Conservation (phyloP, 1,140 invertebrate genomes). For the Bicyclus anynana region DNA sequence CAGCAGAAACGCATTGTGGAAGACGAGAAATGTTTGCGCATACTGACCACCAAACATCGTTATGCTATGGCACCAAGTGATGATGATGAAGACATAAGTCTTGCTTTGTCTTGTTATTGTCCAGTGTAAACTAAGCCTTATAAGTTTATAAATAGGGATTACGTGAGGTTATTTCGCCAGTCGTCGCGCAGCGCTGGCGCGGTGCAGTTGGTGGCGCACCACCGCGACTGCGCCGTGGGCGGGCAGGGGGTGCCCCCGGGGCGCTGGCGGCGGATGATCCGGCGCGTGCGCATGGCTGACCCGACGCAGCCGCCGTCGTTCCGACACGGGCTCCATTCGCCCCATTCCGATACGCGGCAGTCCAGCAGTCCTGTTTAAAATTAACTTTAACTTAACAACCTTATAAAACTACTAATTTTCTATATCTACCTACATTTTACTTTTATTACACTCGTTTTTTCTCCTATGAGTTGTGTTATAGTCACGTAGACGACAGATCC, state of each 20-base stretch:
- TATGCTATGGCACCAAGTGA: too few relatives aligned
- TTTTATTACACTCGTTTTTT: too few relatives aligned
- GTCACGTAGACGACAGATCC: too few relatives aligned
- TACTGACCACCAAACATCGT: too few relatives aligned
- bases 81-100: too few relatives aligned
- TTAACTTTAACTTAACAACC: too few relatives aligned
- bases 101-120: background rate
- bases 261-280: constrained; percentile 85
- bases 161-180: constrained; percentile 68
- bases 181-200: constrained; percentile 39
- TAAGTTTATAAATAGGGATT: constrained; percentile 33
- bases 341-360: constrained; percentile 92
- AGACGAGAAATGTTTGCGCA: too few relatives aligned
- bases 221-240: constrained; percentile 88
- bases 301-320: constrained; percentile 90
- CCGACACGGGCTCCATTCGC: constrained; percentile 90
- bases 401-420: too few relatives aligned
- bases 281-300: constrained; percentile 87
- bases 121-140: background rate
- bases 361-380: constrained; percentile 79
- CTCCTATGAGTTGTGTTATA: too few relatives aligned
- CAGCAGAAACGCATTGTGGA: too few relatives aligned
- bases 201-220: constrained; percentile 85
- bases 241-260: constrained; percentile 88
- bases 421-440: too few relatives aligned